These are phyloP conservation scores for Procapra przewalskii DNA, from an alignment of 2,113 vertebrate species.

Conservation along the genomic window DNA sequence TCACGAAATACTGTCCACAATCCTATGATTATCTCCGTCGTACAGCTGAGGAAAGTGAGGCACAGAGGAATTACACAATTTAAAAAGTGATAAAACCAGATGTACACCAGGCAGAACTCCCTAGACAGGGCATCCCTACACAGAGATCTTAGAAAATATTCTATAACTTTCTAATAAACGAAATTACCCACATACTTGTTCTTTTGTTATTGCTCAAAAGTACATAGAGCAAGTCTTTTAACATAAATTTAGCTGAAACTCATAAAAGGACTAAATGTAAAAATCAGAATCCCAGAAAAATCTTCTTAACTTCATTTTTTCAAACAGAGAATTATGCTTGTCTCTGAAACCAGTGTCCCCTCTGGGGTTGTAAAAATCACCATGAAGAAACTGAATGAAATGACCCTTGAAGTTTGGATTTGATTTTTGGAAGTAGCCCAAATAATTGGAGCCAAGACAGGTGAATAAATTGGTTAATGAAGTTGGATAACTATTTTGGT, in stretches of 20 bases:
- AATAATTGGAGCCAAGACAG: not conserved
- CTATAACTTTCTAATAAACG: not conserved
- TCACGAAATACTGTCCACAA: not conserved
- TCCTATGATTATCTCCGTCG: not conserved
- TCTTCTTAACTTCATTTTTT: not conserved
- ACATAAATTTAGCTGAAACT: not conserved
- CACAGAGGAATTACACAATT: not conserved
- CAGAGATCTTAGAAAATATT: not conserved
- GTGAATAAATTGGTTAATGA: not conserved
- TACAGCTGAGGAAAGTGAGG: not conserved
- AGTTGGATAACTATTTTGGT: not conserved
- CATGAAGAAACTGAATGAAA: not conserved
- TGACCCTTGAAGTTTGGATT: not conserved
- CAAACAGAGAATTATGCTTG: not conserved
- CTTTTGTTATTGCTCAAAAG: not conserved
- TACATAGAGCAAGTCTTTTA: not conserved
- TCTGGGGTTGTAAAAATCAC: not conserved
- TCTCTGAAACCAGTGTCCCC: not conserved
- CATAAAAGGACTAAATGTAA: not conserved
- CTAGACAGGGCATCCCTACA: not conserved
- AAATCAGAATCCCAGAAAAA: not conserved
- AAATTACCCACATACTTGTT: not conserved
- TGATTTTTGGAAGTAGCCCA: conserved; percentile 14
- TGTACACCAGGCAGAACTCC: not conserved
- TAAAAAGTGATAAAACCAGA: not conserved